Evolutionary conservation across 2,888 invertebrate species (phyloP).

Genomic region (Tigriopus californicus): DNA sequence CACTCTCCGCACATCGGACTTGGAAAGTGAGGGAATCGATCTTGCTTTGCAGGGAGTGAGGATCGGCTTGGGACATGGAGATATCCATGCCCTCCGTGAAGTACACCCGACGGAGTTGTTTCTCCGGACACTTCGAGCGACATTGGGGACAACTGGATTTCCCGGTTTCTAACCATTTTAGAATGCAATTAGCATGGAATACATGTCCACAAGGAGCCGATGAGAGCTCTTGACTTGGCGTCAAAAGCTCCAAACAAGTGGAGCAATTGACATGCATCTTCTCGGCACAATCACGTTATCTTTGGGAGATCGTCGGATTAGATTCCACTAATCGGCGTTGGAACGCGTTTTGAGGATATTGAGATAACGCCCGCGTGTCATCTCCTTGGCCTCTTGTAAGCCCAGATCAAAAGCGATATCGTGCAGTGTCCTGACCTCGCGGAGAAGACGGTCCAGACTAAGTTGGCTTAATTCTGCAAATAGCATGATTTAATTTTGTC

Average conservation of each 20-base stretch:
- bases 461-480: too few relatives aligned
- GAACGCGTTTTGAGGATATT: too few relatives aligned
- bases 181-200: slow-evolving; percentile 7
- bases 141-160: slow-evolving; percentile 15
- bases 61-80: background rate
- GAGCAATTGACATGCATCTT: slow-evolving; percentile 12
- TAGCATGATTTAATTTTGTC: too few relatives aligned
- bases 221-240: background rate
- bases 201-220: slow-evolving; percentile 13
- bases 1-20: background rate
- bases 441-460: too few relatives aligned
- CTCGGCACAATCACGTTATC: background rate
- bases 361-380: too few relatives aligned
- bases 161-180: slow-evolving; percentile 12
- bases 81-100: slow-evolving; percentile 7
- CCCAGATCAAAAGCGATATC: too few relatives aligned
- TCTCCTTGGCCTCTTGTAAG: too few relatives aligned
- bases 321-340: too few relatives aligned
- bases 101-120: background rate
- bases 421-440: too few relatives aligned
- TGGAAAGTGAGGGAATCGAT: slow-evolving; percentile 11
- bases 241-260: slow-evolving; percentile 10
- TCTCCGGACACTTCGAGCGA: background rate
- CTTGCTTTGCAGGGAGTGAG: background rate
- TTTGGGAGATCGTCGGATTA: background rate